Conservation (phyloP, 92 coral and sea anemone species). For the Phenganax subtilis region DNA sequence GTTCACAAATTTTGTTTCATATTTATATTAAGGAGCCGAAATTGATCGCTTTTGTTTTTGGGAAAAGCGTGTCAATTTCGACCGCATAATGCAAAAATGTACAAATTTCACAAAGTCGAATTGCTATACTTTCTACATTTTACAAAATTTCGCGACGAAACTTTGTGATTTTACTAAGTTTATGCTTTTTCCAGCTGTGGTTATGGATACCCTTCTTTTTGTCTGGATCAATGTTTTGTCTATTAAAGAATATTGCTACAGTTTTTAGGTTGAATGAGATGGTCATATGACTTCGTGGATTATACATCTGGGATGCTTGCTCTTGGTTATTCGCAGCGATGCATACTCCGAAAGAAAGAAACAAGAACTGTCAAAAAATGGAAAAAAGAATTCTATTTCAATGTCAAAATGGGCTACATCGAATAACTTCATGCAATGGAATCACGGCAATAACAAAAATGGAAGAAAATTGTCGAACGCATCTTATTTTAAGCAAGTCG, state of each 20-base stretch:
- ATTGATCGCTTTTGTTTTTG: too few relatives aligned
- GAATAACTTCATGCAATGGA: neutral
- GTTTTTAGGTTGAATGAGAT: constrained; percentile 1
- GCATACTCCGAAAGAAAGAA: neutral
- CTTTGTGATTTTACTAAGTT: too few relatives aligned
- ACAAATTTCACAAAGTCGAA: too few relatives aligned
- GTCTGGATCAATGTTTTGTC: too few relatives aligned
- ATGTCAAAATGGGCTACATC: neutral
- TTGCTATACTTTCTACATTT: too few relatives aligned
- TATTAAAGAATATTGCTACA: neutral
- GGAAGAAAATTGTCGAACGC: neutral
- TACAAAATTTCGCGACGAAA: too few relatives aligned
- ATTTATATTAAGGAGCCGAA: too few relatives aligned
- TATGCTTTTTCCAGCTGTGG: too few relatives aligned
- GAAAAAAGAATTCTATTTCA: neutral
- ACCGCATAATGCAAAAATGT: too few relatives aligned
- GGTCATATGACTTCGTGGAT: constrained; percentile 26
- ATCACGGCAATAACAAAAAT: neutral
- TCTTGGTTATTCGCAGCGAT: neutral
- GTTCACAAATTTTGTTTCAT: too few relatives aligned
- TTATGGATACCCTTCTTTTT: too few relatives aligned
- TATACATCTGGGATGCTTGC: neutral
- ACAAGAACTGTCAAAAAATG: neutral
- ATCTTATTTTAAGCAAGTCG: neutral
- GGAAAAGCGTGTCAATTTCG: too few relatives aligned